These are phyloP conservation scores for Syngnathus acus DNA, from an alignment of 2,797 vertebrate species.

Conservation along the genomic window DNA sequence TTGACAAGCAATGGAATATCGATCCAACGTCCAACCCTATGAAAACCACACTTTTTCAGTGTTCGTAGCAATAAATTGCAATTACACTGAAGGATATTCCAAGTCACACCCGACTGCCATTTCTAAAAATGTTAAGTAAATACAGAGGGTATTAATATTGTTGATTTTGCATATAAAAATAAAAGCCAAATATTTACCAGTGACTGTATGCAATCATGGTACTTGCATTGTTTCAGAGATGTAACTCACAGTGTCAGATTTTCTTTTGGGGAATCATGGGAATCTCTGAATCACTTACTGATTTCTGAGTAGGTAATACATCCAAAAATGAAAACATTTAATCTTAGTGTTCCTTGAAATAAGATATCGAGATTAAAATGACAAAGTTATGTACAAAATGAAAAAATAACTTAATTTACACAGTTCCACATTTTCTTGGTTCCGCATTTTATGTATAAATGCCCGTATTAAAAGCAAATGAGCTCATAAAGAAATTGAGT, in stretches of 20 bases:
- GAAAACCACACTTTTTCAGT: not conserved
- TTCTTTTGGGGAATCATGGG: not conserved
- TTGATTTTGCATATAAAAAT: not conserved
- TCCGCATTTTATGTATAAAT: not conserved
- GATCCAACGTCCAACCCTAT: not conserved
- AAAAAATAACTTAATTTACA: not conserved
- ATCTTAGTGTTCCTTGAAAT: not conserved
- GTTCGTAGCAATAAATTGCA: not conserved
- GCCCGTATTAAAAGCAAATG: not conserved
- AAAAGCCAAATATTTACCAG: not conserved
- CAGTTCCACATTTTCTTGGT: not conserved
- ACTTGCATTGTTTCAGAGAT: not conserved
- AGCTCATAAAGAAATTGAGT: not conserved
- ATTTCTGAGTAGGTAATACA: not conserved
- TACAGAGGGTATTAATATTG: not conserved
- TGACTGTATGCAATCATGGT: not conserved
- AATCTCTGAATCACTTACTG: not conserved
- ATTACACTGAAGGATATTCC: not conserved
- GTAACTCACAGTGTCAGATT: not conserved
- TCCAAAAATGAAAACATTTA: not conserved
- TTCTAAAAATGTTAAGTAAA: not conserved
- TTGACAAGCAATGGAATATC: not conserved
- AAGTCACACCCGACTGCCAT: not conserved
- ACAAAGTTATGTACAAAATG: not conserved
- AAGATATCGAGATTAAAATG: not conserved